Conservation (phyloP, 2,888 invertebrate genomes). For the Ormyrus rosae region DNA sequence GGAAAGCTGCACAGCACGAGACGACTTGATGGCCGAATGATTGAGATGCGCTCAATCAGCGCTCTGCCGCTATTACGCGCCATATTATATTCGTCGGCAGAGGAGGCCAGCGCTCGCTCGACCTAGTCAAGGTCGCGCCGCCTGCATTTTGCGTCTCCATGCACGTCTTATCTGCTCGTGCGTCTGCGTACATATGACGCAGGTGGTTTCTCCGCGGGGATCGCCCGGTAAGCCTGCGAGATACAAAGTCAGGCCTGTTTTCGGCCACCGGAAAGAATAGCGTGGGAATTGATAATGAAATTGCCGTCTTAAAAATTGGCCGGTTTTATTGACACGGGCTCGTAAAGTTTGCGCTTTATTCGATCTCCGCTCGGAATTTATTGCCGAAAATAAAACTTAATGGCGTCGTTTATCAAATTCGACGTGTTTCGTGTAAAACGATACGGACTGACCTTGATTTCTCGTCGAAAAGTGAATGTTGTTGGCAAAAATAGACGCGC, state of each 20-base stretch:
- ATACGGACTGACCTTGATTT: too few species aligned
- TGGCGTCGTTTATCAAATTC: too few species aligned
- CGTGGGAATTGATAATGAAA: too few species aligned
- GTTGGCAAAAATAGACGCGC: too few species aligned
- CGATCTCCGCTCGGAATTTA: neutral
- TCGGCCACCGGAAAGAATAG: too few species aligned
- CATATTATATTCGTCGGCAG: slow-evolving; percentile 18
- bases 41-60: slow-evolving; percentile 63
- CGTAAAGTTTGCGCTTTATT: too few species aligned
- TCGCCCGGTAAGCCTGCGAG: neutral
- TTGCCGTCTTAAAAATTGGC: too few species aligned
- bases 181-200: neutral
- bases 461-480: too few species aligned
- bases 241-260: too few species aligned
- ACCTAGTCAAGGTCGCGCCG: slow-evolving; percentile 74
- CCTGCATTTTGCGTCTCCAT: slow-evolving; percentile 74
- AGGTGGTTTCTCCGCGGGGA: neutral
- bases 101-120: slow-evolving; percentile 68
- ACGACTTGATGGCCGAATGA: slow-evolving; percentile 46
- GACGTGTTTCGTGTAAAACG: too few species aligned
- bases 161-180: slow-evolving; percentile 67
- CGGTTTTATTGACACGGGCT: too few species aligned
- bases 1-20: slow-evolving; percentile 6
- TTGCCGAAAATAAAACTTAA: neutral
- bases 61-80: slow-evolving; percentile 19